These are phyloP conservation scores for Leucoptera coffeella DNA, from an alignment of 2,888 invertebrate species.

Conservation along the genomic window DNA sequence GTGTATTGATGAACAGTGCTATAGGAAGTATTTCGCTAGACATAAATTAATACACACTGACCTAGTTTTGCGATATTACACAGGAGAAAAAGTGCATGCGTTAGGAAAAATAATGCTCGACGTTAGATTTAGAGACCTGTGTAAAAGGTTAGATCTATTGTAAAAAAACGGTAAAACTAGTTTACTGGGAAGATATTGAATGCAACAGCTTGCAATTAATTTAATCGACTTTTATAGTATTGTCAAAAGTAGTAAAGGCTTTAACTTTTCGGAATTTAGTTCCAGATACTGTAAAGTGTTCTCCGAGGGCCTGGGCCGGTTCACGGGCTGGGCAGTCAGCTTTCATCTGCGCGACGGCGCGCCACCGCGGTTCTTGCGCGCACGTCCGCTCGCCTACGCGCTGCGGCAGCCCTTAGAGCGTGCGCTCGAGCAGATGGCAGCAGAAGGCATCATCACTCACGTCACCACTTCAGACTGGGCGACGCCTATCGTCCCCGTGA, in stretches of 20 bases:
- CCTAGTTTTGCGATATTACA: constrained; percentile 5
- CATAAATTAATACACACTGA: constrained; percentile 1
- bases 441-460: constrained; percentile 9
- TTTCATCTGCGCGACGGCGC: no score
- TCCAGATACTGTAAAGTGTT: constrained; percentile 10
- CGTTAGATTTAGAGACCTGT: constrained; percentile 4
- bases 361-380: constrained; percentile 3
- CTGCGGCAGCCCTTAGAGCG: no score
- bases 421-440: constrained; percentile 7
- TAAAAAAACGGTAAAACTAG: constrained; percentile 8
- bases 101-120: constrained; percentile 3
- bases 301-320: constrained; percentile 10
- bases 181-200: constrained; percentile 8
- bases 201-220: constrained; percentile 5
- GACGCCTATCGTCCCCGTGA: constrained; percentile 10
- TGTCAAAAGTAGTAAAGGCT: neutral
- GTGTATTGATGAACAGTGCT: constrained; percentile 6
- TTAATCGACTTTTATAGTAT: constrained; percentile 3
- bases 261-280: constrained; percentile 4
- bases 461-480: constrained; percentile 11
- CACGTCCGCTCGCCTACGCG: constrained; percentile 5
- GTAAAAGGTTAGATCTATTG: neutral
- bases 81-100: constrained; percentile 5
- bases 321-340: constrained; percentile 9
- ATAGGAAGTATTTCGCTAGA: constrained; percentile 2